Percentiles rank a stretch among this genome's conserved stretches.
phyloP scores from a whole-genome alignment of 2,113 vertebrate genomes.

The Malurus elegans region DNA sequence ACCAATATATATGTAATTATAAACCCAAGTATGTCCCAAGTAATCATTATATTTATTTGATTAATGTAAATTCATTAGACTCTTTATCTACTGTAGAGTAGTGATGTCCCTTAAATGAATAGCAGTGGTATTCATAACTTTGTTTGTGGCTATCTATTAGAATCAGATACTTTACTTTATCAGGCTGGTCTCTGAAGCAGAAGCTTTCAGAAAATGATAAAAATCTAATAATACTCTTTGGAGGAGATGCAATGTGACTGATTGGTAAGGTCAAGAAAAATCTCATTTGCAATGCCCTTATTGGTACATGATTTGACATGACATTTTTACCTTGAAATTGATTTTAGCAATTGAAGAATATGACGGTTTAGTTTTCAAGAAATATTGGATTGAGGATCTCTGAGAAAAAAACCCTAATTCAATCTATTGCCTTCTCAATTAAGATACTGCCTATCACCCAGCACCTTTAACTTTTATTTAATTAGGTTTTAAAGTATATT shows the following conservation, averaged over 20 bases:
- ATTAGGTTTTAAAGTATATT: constrained; percentile 57
- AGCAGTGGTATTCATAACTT: constrained; percentile 73
- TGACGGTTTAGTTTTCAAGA: constrained; percentile 72
- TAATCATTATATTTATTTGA: constrained; percentile 61
- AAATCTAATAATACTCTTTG: constrained; percentile 79
- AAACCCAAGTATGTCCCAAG: constrained; percentile 4
- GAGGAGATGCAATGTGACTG: constrained; percentile 79
- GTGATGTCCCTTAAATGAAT: constrained; percentile 73
- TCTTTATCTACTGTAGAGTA: constrained; percentile 69
- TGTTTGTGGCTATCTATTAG: constrained; percentile 76
- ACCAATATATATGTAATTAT: neutral
- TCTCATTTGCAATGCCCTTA: constrained; percentile 79
- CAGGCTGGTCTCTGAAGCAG: constrained; percentile 63
- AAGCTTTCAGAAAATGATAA: constrained; percentile 78
- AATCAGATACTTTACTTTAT: constrained; percentile 75
- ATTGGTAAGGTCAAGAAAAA: constrained; percentile 80
- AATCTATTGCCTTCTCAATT: constrained; percentile 72
- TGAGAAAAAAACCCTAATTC: constrained; percentile 73
- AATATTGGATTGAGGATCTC: constrained; percentile 75
- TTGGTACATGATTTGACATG: constrained; percentile 77
- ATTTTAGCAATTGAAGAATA: constrained; percentile 80
- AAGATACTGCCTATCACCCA: constrained; percentile 59
- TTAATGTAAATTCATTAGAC: constrained; percentile 70
- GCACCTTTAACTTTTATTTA: constrained; percentile 67
- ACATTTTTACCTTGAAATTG: constrained; percentile 81